Percentiles rank a stretch among this genome's conserved stretches.
phyloP scores from a whole-genome alignment of 2,113 vertebrate species.

The Felis chaus region DNA sequence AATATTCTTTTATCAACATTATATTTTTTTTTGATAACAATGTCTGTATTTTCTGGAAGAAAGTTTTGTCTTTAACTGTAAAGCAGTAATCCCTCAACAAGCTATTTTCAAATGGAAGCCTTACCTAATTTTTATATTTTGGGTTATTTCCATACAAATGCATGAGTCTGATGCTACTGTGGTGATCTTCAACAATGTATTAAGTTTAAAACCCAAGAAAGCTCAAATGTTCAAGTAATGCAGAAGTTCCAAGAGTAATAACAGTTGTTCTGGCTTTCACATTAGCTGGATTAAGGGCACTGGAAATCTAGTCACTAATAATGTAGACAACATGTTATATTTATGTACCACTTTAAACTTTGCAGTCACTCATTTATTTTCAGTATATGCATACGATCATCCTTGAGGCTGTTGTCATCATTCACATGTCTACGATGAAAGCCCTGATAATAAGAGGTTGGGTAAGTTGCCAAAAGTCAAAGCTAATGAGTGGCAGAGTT shows the following conservation, averaged over 20 bases:
- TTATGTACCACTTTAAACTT: not conserved
- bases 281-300: not conserved
- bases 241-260: not conserved
- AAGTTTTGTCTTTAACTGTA: not conserved
- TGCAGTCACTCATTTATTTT: conserved; percentile 2
- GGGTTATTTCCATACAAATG: not conserved
- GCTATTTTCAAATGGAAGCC: not conserved
- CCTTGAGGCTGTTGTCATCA: not conserved
- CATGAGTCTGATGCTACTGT: not conserved
- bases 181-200: not conserved
- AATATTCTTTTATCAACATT: not conserved
- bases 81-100: not conserved
- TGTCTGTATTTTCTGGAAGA: not conserved
- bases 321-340: not conserved
- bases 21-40: not conserved
- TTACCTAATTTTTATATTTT: not conserved
- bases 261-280: not conserved
- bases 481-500: not conserved
- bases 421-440: not conserved
- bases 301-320: not conserved
- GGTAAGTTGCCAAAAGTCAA: not conserved
- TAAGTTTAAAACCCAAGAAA: conserved; percentile 9
- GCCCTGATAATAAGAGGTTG: not conserved
- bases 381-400: not conserved
- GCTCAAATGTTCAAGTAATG: not conserved